phyloP scores from a whole-genome alignment of 2,888 invertebrate genomes.

The Luffia ferchaultella region DNA sequence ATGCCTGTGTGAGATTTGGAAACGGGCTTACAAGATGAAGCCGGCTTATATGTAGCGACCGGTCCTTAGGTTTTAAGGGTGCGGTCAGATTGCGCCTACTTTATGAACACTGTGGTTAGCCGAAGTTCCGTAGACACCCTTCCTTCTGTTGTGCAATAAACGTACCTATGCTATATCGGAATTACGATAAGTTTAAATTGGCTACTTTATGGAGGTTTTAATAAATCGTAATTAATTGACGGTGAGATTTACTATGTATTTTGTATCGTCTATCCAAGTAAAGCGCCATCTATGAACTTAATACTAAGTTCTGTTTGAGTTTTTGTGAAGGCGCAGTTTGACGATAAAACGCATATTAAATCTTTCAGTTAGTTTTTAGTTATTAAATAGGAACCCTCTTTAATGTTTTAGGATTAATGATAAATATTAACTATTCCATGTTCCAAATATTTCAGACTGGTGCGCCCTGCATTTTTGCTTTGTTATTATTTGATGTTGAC shows the following conservation, averaged over 20 bases:
- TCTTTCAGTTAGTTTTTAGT: too few species aligned
- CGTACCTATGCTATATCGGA: too few species aligned
- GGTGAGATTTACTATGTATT: not conserved
- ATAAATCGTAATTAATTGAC: not conserved
- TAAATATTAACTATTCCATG: too few species aligned
- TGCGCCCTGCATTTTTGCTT: slow-evolving; percentile 5
- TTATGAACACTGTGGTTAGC: not conserved
- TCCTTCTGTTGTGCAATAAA: not conserved
- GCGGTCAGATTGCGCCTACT: not conserved
- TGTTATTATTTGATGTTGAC: slow-evolving; percentile 52
- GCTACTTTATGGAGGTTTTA: too few species aligned
- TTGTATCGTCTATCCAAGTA: too few species aligned
- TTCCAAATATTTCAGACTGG: not conserved
- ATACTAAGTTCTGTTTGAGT: too few species aligned
- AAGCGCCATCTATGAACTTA: too few species aligned
- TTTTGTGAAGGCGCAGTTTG: too few species aligned
- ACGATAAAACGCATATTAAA: too few species aligned
- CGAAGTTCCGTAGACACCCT: not conserved
- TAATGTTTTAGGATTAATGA: not conserved
- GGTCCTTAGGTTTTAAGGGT: slow-evolving; percentile 13
- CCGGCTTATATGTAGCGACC: slow-evolving; percentile 81
- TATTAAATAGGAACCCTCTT: not conserved
- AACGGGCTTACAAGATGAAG: slow-evolving; percentile 92
- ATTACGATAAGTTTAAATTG: too few species aligned
- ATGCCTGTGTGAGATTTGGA: slow-evolving; percentile 96